Conservation (phyloP, 2,113 vertebrate genomes). For the Hydropotes inermis region DNA sequence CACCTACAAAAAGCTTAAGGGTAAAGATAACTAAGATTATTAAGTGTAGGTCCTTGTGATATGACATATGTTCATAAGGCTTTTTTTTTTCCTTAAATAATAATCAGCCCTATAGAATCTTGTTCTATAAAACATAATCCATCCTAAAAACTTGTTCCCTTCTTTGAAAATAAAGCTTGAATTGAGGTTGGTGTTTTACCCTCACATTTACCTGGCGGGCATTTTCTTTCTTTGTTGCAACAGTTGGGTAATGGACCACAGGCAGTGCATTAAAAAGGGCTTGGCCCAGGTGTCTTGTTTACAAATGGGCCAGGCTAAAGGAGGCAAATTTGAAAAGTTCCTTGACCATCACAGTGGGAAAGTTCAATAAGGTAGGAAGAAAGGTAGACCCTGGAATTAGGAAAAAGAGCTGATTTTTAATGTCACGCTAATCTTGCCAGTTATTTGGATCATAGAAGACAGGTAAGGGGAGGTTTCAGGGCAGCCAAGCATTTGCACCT, state of each 20-base stretch:
- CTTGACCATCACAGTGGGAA: background rate
- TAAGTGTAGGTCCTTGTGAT: background rate
- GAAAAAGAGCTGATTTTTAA: background rate
- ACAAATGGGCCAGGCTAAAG: background rate
- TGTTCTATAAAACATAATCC: background rate
- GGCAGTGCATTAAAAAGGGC: background rate
- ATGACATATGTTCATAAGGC: background rate
- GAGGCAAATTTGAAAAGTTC: background rate
- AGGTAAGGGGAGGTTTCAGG: background rate
- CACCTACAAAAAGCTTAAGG: background rate
- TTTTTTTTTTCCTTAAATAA: background rate
- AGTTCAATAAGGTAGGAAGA: background rate
- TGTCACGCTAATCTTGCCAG: background rate
- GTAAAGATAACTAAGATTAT: background rate
- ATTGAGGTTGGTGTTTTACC: background rate
- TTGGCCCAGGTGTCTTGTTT: background rate
- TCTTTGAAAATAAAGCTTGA: background rate
- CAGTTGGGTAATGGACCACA: background rate
- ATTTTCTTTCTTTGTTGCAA: constrained; percentile 14
- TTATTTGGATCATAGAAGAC: background rate
- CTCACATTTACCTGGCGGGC: background rate
- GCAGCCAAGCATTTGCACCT: background rate
- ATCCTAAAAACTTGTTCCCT: background rate
- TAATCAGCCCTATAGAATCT: background rate
- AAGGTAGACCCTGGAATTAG: background rate